A percentile compares a stretch with the other conserved stretches of the same genome.
phyloP scores from a whole-genome alignment of 2,113 vertebrate genomes.

The Oryzias celebensis region DNA sequence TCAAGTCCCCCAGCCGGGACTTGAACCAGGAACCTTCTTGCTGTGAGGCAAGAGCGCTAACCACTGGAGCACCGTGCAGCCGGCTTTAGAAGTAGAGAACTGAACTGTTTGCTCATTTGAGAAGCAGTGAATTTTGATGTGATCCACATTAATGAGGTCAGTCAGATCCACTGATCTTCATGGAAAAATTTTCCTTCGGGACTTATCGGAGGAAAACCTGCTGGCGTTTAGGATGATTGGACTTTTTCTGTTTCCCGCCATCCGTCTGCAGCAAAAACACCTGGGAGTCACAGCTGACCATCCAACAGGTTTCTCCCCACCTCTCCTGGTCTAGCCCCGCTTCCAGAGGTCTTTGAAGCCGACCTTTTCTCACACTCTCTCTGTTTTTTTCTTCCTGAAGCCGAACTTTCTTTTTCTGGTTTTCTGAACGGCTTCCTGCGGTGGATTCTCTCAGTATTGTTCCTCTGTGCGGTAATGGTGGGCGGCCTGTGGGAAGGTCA shows the following conservation, averaged over 20 bases:
- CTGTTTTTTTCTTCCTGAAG: conserved; percentile 16
- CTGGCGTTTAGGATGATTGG: conserved; percentile 38
- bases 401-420: conserved; percentile 51
- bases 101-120: too few species aligned
- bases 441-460: conserved; percentile 70
- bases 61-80: too few species aligned
- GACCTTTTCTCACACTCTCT: conserved; percentile 61
- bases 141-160: too few species aligned
- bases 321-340: not conserved
- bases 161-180: too few species aligned
- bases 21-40: too few species aligned
- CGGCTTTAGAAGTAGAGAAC: too few species aligned
- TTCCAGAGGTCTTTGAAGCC: conserved; percentile 33
- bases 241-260: conserved; percentile 51
- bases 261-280: conserved; percentile 33
- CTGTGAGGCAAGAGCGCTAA: too few species aligned
- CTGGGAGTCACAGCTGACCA: not conserved
- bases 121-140: too few species aligned
- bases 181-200: too few species aligned
- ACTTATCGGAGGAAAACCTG: conserved; percentile 22
- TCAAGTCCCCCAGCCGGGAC: too few species aligned
- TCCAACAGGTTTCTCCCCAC: conserved; percentile 18
- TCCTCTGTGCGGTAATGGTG: conserved; percentile 33
- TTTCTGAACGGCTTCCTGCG: conserved; percentile 66
- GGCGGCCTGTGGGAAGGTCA: conserved; percentile 52